These are phyloP conservation scores for Phymorhynchus buccinoides DNA, from an alignment of 1,140 invertebrate genomes.

Conservation along the genomic window DNA sequence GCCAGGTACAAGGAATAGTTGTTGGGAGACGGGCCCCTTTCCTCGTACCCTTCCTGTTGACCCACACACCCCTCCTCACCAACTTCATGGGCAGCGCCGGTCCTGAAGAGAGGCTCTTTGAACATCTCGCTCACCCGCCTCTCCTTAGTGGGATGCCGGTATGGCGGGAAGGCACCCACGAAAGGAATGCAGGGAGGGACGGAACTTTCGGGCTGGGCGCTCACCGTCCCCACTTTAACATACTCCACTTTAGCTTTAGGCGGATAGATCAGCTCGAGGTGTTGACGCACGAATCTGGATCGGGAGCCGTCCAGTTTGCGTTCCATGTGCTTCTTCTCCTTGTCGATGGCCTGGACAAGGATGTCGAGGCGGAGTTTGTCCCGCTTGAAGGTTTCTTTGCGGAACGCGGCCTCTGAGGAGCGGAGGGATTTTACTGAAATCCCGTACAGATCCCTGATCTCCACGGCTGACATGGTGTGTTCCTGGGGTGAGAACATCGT, in stretches of 20 bases:
- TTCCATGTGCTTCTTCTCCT: background rate
- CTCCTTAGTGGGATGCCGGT: background rate
- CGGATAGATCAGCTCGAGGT: background rate
- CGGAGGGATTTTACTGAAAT: background rate
- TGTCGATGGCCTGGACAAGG: background rate
- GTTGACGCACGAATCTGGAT: background rate
- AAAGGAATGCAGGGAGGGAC: conserved; percentile 13
- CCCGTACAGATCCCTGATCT: background rate
- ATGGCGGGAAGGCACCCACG: background rate
- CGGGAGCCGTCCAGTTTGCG: background rate
- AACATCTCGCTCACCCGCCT: background rate
- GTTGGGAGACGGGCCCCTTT: background rate
- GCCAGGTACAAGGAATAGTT: background rate
- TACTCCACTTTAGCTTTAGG: background rate
- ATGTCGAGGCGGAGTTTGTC: background rate
- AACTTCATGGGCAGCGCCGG: too few relatives aligned
- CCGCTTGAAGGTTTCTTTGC: background rate
- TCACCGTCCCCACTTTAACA: background rate
- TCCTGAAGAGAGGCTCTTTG: conserved; percentile 2
- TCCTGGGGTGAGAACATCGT: background rate
- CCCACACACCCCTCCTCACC: background rate
- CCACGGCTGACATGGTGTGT: background rate
- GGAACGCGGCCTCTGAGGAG: background rate
- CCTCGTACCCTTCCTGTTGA: background rate
- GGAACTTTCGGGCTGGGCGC: background rate